Evolutionary conservation across 2,888 invertebrate genomes (phyloP).

Genomic region (Theodoxus fluviatilis): DNA sequence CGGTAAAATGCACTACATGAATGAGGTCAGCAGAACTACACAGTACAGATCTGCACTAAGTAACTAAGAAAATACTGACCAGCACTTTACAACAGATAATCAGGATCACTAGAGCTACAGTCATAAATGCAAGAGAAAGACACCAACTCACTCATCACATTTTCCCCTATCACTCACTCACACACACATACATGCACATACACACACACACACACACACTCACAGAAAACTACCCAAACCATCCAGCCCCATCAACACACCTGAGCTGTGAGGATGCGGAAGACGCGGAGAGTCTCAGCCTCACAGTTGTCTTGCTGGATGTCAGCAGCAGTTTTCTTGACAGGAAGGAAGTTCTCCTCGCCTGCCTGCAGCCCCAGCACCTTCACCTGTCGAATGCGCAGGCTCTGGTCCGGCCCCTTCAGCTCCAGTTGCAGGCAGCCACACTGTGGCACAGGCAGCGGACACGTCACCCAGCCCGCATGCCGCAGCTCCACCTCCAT

Average conservation of each 20-base stretch:
- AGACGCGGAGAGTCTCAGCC: constrained; percentile 88
- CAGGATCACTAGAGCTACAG: not conserved
- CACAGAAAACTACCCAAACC: not conserved
- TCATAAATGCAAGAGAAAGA: not conserved
- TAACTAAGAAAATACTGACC: not conserved
- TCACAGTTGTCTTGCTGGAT: constrained; percentile 89
- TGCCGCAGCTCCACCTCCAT: constrained; percentile 85
- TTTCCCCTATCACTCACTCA: not conserved
- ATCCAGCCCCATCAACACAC: constrained; percentile 65
- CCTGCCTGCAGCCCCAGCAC: constrained; percentile 70
- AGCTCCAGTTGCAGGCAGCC: constrained; percentile 77
- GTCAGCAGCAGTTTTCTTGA: constrained; percentile 66
- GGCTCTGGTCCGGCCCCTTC: constrained; percentile 88
- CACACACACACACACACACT: not conserved
- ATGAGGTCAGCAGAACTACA: no score
- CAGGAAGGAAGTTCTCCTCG: constrained; percentile 63
- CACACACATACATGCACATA: not conserved
- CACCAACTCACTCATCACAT: not conserved
- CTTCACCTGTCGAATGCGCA: constrained; percentile 82
- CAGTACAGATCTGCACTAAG: no score
- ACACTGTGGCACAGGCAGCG: constrained; percentile 71
- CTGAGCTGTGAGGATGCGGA: constrained; percentile 88
- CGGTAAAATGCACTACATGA: no score
- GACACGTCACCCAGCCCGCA: constrained; percentile 90
- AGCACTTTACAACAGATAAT: not conserved